Base-by-base conservation (phyloP, 2,888 invertebrate species). In the Horisme vitalbata region DNA sequence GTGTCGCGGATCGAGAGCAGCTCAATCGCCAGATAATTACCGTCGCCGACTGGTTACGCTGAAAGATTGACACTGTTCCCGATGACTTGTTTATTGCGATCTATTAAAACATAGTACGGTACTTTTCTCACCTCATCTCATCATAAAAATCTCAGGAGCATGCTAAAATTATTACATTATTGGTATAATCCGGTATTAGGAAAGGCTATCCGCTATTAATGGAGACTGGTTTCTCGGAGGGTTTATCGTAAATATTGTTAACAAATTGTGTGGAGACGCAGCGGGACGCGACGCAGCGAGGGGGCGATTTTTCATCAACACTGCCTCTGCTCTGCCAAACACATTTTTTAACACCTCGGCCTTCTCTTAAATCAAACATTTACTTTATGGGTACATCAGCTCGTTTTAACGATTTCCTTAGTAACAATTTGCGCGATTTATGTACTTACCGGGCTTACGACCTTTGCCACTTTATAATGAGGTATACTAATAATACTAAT, bases 261-360 rank as follows among this genome's bases (percentile, higher is more conserved):
- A 79, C 82, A 83, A 85, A 80, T 85, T 85, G 83, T 81, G 76
- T 70, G 71, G 70, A 71, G 66, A 72, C 86, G 33, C 87, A 83
- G 86, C 87, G 77, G 87, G 65, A 81, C 71, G 58, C 67, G 67
- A 69, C 87, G 68, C 88, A 83, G 88, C 85, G 72, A 82, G 86
- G 83, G 87, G 86, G 74, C 88, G 76, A 88, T 87, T 85, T 86
- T 81, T 88, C 88, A 85, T 80, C 79, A 70, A 69, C 67, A 69
- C 75, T 76, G 78, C 82, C 83, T 83, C 75, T 66, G 75, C 80
- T 75, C 71, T 76, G 79, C 79, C 83, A 83, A 81, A 86, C 83
- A 83, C 79, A 88, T 84, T 88, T 87, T 79, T 89, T 88, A 88
- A 89, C 88, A 89, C 88, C 86, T 89, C 71, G 75, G 63, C 64